Conservation (phyloP, 2,797 vertebrate species). For the Gastrophryne carolinensis region DNA sequence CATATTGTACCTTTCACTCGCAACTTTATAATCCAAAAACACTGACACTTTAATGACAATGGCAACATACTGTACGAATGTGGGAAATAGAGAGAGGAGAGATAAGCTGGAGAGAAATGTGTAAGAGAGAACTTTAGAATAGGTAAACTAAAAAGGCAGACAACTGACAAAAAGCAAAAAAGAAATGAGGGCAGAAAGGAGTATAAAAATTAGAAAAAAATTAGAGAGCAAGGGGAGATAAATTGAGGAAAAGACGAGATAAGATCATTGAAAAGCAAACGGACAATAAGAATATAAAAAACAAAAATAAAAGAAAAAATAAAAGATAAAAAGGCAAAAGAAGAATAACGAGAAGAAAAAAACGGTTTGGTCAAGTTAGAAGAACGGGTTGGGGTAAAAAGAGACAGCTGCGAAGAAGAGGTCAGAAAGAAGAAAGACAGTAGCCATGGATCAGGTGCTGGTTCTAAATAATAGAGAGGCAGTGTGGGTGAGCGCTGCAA, state of each 20-base stretch:
- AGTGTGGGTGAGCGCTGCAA: background rate
- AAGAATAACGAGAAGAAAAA: background rate
- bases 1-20: slow-evolving; percentile 79
- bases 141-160: too few species aligned
- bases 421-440: background rate
- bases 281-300: background rate
- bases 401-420: too few species aligned
- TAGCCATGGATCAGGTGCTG: too few species aligned
- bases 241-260: background rate
- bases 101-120: background rate
- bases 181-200: background rate
- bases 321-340: background rate
- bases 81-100: background rate
- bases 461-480: background rate
- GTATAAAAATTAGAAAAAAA: background rate
- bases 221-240: background rate
- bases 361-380: too few species aligned
- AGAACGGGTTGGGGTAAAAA: too few species aligned
- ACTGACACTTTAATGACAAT: slow-evolving; percentile 91
- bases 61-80: slow-evolving; percentile 89
- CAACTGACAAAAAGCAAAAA: background rate
- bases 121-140: background rate
- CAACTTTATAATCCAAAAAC: slow-evolving; percentile 87
- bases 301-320: background rate
- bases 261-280: background rate